A percentile compares a stretch with the other conserved stretches of the same genome.
These are phyloP conservation scores for Alligator mississippiensis DNA, from an alignment of 2,113 vertebrate genomes.

Conservation along the genomic window DNA sequence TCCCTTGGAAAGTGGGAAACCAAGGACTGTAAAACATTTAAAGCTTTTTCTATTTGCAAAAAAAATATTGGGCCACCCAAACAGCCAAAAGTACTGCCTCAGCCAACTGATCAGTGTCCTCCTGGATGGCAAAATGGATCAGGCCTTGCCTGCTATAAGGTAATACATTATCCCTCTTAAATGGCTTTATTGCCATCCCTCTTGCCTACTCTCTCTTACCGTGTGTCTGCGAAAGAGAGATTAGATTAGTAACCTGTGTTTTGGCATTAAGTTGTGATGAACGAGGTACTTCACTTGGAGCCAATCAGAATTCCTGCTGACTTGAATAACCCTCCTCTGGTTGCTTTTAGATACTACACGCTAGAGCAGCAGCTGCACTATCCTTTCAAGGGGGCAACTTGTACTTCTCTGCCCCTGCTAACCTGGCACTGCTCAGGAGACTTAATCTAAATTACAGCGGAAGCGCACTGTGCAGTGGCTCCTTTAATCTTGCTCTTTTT, in stretches of 20 bases:
- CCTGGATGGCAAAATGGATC: constrained; percentile 84
- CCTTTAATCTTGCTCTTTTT: too few species aligned
- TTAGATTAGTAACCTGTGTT: not conserved
- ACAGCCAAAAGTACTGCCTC: constrained; percentile 73
- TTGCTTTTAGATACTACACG: not conserved
- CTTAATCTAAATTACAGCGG: too few species aligned
- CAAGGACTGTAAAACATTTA: constrained; percentile 88
- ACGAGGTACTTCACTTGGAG: not conserved
- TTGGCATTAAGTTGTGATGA: not conserved
- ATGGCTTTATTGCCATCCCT: not conserved
- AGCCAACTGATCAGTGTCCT: constrained; percentile 83
- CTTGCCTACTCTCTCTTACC: not conserved
- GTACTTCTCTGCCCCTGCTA: not conserved
- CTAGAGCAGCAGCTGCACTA: not conserved
- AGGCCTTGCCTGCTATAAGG: constrained; percentile 91
- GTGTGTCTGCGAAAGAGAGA: not conserved
- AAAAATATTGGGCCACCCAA: constrained; percentile 73
- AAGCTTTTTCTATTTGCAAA: constrained; percentile 92
- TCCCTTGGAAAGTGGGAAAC: constrained; percentile 90
- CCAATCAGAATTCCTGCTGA: not conserved
- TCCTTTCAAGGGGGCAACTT: not conserved
- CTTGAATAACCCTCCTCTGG: not conserved
- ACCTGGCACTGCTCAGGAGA: not conserved
- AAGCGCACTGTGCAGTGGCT: too few species aligned
- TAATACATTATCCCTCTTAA: constrained; percentile 46